Percentiles rank a stretch among this genome's conserved stretches.
These are phyloP conservation scores for Laterallus jamaicensis DNA, from an alignment of 2,113 vertebrate genomes.

Conservation along the genomic window DNA sequence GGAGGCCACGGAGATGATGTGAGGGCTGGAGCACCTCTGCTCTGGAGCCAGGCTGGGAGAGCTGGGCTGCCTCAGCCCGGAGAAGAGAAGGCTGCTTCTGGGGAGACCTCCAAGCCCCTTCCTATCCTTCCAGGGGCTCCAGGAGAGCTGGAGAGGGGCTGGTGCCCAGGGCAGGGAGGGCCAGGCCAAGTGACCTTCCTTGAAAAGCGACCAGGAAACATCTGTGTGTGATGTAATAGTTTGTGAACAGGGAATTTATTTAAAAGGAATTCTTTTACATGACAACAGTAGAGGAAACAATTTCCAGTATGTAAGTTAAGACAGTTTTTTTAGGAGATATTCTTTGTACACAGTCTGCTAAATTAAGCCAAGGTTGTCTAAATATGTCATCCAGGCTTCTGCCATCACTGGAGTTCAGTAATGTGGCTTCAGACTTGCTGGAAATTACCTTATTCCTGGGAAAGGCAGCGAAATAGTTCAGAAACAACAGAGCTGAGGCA, in stretches of 20 bases:
- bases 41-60: too few species aligned
- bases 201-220: slow-evolving; percentile 35
- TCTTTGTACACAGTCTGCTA: neutral
- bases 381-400: neutral
- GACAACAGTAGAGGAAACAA: too few species aligned
- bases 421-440: neutral
- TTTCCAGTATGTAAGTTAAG: too few species aligned
- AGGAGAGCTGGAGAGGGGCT: neutral
- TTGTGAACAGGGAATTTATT: neutral
- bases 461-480: neutral
- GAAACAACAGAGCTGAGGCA: neutral
- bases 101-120: too few species aligned
- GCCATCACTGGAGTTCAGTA: neutral
- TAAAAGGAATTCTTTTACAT: neutral
- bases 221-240: slow-evolving; percentile 14
- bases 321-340: neutral
- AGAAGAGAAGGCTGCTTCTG: neutral
- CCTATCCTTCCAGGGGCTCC: too few species aligned
- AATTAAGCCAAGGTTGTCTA: neutral
- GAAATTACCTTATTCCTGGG: neutral
- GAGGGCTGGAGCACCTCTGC: neutral
- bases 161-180: neutral
- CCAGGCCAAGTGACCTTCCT: neutral
- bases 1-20: neutral
- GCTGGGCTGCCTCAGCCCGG: neutral